Evolutionary conservation across 2,888 invertebrate species (phyloP).

Genomic region (Rhaphigaster nebulosa): DNA sequence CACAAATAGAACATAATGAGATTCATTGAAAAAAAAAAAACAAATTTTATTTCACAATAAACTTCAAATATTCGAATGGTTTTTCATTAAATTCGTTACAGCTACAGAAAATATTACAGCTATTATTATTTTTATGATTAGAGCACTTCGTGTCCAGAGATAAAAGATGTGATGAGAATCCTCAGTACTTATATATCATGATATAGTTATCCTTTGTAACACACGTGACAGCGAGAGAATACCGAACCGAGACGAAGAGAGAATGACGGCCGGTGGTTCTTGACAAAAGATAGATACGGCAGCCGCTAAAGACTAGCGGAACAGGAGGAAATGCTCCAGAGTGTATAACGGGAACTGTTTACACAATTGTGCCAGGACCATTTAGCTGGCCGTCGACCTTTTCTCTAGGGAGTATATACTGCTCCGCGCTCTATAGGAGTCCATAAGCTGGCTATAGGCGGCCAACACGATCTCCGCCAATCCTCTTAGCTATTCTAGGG

Average conservation of each 20-base stretch:
- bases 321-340: conserved; percentile 48
- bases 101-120: too few species aligned
- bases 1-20: too few species aligned
- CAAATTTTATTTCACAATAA: too few species aligned
- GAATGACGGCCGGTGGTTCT: background rate
- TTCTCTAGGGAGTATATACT: conserved; percentile 13
- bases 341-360: conserved; percentile 42
- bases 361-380: conserved; percentile 48
- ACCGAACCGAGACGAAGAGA: conserved; percentile 19
- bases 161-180: background rate
- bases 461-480: conserved; percentile 44
- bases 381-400: conserved; percentile 49
- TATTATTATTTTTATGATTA: too few species aligned
- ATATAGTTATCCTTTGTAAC: background rate
- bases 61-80: too few species aligned
- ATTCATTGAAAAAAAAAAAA: too few species aligned
- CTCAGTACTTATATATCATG: background rate
- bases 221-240: background rate
- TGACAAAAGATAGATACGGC: conserved; percentile 32
- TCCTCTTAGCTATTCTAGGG: conserved; percentile 48
- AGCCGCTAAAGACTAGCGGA: conserved; percentile 49
- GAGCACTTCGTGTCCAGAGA: background rate
- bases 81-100: too few species aligned
- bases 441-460: conserved; percentile 49
- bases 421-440: background rate